Base-by-base conservation (phyloP, 2,113 vertebrate genomes). In the Emberiza fucata region DNA sequence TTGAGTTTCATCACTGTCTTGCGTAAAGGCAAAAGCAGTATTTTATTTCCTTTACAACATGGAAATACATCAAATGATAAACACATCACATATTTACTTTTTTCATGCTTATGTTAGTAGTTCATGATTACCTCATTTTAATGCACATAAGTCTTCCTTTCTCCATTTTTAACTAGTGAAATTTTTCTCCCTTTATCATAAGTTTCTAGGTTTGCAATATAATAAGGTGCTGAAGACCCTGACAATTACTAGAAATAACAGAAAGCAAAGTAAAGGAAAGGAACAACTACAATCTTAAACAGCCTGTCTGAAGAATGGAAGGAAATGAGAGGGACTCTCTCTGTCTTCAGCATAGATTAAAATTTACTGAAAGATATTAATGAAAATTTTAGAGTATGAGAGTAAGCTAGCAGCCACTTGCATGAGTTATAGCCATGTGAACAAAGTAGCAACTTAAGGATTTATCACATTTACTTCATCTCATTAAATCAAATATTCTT, bases 401-500 rank as follows among this genome's bases (percentile, higher is more conserved):
- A 63, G 5, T 47, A 51, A 89, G n/a, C 71, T 81, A 79, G 45
- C 56, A 71, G 44, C 39, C 56, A n/a, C 71, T 73, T 79, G 37
- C 72, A 68, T 86, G 61, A 84, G 24, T 86, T 81, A 69, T 8
- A 81, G 73, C 8, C 35, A 9, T 29, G 16, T 68, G 86, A 94
- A 60, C 33, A 54, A 87, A 82, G 28, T 31, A 88, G 50, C 25
- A 85, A 5, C 8, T 91, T 40, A 63, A 86, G 35, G 53, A 85
- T 77, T 91, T 95, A 80, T 80, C 31, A 57, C 12, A 25, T 94
- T 70, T 95, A 31, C 60, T 91, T 88, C n/a, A 44, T 78, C 20
- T 81, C n/a, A 77, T 68, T 94, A 86, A 88, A 94, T 81, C 35
- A 88, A 86, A 70, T 93, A 59, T 82, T 80, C 47, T 77, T 83